phyloP scores from a whole-genome alignment of 2,888 invertebrate genomes.

The Nipponacmea schrenckii region DNA sequence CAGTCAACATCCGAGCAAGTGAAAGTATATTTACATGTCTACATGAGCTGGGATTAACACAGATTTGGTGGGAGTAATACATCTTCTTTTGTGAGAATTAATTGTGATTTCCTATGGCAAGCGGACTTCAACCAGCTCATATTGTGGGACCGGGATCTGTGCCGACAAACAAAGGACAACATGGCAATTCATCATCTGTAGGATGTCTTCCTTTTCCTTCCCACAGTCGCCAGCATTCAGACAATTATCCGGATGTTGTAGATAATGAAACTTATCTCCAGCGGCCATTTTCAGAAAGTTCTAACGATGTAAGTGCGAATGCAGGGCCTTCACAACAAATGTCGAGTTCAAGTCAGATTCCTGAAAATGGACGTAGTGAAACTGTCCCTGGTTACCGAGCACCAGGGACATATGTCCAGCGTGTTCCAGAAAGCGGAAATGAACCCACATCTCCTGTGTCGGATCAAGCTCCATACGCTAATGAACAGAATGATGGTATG shows the following conservation, averaged over 20 bases:
- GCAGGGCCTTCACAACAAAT: slow-evolving; percentile 3
- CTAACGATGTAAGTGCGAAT: slow-evolving; percentile 16
- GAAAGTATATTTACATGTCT: no score
- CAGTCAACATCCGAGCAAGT: no score
- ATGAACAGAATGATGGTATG: not conserved
- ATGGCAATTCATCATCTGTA: not conserved
- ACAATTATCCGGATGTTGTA: slow-evolving; percentile 25
- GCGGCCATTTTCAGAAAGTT: slow-evolving; percentile 21
- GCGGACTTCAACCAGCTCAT: slow-evolving; percentile 7
- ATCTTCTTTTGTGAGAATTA: not conserved
- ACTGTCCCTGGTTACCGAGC: slow-evolving; percentile 16
- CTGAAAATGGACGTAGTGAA: not conserved
- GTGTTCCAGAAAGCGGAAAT: not conserved
- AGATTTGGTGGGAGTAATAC: no score
- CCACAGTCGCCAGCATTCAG: slow-evolving; percentile 19
- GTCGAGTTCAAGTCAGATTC: not conserved
- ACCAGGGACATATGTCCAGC: not conserved
- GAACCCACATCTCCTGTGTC: not conserved
- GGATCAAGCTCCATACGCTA: not conserved
- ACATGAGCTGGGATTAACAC: no score
- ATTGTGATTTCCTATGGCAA: slow-evolving; percentile 15
- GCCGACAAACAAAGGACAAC: slow-evolving; percentile 7
- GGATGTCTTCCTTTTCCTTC: slow-evolving; percentile 16
- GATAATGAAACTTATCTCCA: slow-evolving; percentile 27
- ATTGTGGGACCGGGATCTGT: slow-evolving; percentile 13